Evolutionary conservation across 2,113 vertebrate genomes (phyloP).

Genomic region (Pterophyllum scalare): DNA sequence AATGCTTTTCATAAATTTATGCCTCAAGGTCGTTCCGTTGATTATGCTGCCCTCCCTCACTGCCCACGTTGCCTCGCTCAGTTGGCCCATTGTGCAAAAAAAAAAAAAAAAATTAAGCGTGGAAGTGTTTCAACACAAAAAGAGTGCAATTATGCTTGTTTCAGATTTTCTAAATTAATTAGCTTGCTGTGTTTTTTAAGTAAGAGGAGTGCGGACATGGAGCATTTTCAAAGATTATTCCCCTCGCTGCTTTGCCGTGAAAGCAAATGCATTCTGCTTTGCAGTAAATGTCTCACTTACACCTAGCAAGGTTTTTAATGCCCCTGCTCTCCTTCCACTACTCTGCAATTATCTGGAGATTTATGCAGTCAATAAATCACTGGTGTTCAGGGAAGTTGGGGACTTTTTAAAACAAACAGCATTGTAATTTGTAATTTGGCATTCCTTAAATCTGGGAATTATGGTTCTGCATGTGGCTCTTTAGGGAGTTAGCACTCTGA

Average conservation of each 20-base stretch:
- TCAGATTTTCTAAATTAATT: conserved; percentile 70
- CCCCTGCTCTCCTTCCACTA: conserved; percentile 48
- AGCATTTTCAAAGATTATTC: conserved; percentile 28
- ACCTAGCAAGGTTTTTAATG: conserved; percentile 37
- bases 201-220: conserved; percentile 58
- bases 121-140: conserved; percentile 54
- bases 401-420: conserved; percentile 80
- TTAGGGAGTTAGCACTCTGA: conserved; percentile 73
- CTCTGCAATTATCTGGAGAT: conserved; percentile 69
- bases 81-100: conserved; percentile 51
- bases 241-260: conserved; percentile 37
- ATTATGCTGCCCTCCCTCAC: conserved; percentile 63
- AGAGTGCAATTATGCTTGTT: conserved; percentile 69
- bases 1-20: conserved; percentile 82
- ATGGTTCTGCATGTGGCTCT: conserved; percentile 68
- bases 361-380: conserved; percentile 75
- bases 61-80: conserved; percentile 29
- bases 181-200: conserved; percentile 62
- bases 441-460: conserved; percentile 79
- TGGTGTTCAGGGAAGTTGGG: conserved; percentile 70
- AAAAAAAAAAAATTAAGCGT: conserved; percentile 40
- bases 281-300: conserved; percentile 62
- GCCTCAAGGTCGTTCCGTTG: conserved; percentile 78
- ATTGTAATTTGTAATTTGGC: conserved; percentile 80
- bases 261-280: conserved; percentile 50